These are phyloP conservation scores for Arrhopalites spinosus DNA, from an alignment of 2,888 invertebrate species.

Conservation along the genomic window DNA sequence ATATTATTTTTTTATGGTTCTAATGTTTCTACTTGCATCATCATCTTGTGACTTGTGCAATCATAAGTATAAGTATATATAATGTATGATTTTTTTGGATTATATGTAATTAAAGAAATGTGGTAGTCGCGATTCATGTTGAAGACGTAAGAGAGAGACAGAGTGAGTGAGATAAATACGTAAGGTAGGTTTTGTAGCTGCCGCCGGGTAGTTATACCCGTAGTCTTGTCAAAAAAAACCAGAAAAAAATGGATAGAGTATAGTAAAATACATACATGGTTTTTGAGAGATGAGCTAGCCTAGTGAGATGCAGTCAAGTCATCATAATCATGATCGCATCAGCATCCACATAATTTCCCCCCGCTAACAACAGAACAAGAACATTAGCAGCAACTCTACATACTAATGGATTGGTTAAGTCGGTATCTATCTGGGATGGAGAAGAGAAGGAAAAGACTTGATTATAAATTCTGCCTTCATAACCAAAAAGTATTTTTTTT, in stretches of 20 bases:
- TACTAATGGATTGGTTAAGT: not conserved
- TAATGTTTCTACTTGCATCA: no score
- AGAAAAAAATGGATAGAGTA: no score
- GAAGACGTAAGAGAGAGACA: no score
- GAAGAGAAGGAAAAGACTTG: not conserved
- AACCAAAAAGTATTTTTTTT: no score
- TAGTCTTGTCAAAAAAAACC: no score
- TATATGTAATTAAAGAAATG: conserved; percentile 1
- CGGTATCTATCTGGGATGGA: not conserved
- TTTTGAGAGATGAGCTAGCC: not conserved
- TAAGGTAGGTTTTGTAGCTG: not conserved
- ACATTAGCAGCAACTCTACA: conserved; percentile 1
- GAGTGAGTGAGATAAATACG: not conserved
- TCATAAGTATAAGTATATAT: not conserved
- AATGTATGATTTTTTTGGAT: not conserved
- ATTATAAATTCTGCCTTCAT: not conserved
- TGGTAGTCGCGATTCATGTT: no score
- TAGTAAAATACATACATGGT: no score
- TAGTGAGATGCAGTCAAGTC: not conserved
- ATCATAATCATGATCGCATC: not conserved
- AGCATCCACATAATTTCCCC: conserved; percentile 2
- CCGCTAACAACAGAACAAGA: not conserved
- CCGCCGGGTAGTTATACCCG: not conserved
- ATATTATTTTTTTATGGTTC: no score
- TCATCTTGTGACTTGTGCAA: no score